Evolutionary conservation across 2,797 vertebrate species (phyloP), one percentile per base, ranked within the genome.

Genomic region (Benthosema pterotum): DNA sequence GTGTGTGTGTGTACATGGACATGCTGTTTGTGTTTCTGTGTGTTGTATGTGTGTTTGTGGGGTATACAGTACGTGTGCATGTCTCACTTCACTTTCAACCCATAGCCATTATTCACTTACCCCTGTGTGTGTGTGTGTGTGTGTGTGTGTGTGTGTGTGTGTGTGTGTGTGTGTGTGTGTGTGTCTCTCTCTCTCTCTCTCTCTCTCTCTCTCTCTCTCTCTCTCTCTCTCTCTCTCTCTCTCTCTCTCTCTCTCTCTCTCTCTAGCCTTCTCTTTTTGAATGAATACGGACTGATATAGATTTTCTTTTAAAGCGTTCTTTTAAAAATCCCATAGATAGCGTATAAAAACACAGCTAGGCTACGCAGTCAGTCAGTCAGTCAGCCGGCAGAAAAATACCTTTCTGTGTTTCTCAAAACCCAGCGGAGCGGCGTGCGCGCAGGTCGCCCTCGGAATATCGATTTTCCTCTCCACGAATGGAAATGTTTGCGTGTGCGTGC

Each of bases 371-470:
- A 38, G 32, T 8, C 2, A 22, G 22, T 22, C 22, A 25, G 22
- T 25, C 32, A 38, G 32, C 11, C 8, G 32, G 32, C 32, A 38
- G 32, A 38, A 38, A n/a, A 38, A 38, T 38, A 11, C 5, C 3
- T 46, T n/a, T 46, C n/a, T 46, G 12, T 46, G 12, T 46, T 46
- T 46, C n/a, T 46, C 3, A 13, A 46, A 46, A 46, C n/a, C 12
- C 45, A 46, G n/a, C 2, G 45, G 45, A 38, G 45, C n/a, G 12
- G 45, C 22, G 5, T 25, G 22, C 22, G 5, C 5, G 22, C 68
- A 76, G 62, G 60, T 71, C 74, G 69, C 65, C 73, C 72, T 84
- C 86, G 75, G 86, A 83, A 84, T 87, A 88, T 84, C 78, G 68
- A 86, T 86, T 82, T 56, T 57, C 70, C 56, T 32, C 32, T 64